phyloP scores from a whole-genome alignment of 2,888 invertebrate genomes.

The Lithophane ornitopus region DNA sequence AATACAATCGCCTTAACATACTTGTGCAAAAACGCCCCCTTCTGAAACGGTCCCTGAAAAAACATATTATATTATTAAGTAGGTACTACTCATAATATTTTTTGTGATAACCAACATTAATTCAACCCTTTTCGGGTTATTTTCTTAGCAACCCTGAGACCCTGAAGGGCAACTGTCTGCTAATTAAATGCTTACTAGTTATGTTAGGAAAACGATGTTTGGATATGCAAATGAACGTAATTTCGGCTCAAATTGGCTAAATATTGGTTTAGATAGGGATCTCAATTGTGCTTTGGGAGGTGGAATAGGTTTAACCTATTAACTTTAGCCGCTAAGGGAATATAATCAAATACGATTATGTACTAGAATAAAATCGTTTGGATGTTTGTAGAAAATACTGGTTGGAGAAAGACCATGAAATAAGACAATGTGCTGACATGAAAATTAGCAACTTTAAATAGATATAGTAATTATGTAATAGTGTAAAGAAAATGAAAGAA shows the following conservation, averaged over 20 bases:
- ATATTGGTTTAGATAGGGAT: slow-evolving; percentile 35
- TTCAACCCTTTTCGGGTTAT: slow-evolving; percentile 18
- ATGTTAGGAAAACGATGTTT: slow-evolving; percentile 34
- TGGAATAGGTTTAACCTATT: slow-evolving; percentile 2
- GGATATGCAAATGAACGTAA: slow-evolving; percentile 52
- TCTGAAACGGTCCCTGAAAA: neutral
- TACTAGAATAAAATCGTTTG: neutral
- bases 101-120: slow-evolving; percentile 26
- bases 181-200: slow-evolving; percentile 51
- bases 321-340: neutral
- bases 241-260: slow-evolving; percentile 33
- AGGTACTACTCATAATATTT: slow-evolving; percentile 10
- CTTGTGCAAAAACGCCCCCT: neutral
- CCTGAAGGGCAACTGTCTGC: slow-evolving; percentile 1
- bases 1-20: neutral
- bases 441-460: neutral
- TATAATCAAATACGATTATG: neutral
- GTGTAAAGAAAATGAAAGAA: neutral
- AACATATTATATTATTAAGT: slow-evolving; percentile 23
- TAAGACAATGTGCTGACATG: neutral
- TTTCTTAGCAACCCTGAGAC: slow-evolving; percentile 17
- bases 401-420: neutral
- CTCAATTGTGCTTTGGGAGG: slow-evolving; percentile 13
- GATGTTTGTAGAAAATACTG: neutral
- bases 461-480: neutral